Conservation (phyloP, 2,888 invertebrate genomes). For the Leucophora obtusa region DNA sequence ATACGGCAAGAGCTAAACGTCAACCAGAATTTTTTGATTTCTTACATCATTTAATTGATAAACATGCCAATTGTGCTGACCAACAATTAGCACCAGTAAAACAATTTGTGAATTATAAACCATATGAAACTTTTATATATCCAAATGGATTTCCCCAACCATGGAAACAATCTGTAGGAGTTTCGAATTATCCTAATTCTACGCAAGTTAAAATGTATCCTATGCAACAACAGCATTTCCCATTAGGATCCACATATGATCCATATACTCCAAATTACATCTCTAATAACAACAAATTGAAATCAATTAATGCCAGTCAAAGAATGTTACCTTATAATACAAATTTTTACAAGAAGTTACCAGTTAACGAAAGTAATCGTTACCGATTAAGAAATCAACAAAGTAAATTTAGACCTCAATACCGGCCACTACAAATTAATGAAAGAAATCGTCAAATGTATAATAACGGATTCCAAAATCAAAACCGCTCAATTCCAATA, state of each 20-base stretch:
- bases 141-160: background rate
- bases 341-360: no score
- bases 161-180: background rate
- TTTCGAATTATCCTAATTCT: no score
- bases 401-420: background rate
- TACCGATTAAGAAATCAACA: background rate
- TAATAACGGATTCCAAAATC: background rate
- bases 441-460: background rate
- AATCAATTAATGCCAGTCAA: background rate
- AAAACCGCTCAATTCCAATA: background rate
- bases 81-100: constrained; percentile 16
- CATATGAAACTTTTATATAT: constrained; percentile 30
- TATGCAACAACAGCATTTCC: background rate
- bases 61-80: constrained; percentile 44
- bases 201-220: background rate
- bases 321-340: background rate
- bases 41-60: constrained; percentile 42
- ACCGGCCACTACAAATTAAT: background rate
- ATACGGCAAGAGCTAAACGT: constrained; percentile 31
- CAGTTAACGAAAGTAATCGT: background rate
- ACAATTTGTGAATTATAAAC: background rate
- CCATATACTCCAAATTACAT: background rate
- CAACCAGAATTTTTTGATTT: constrained; percentile 23
- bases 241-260: background rate
- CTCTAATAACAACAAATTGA: background rate